A percentile compares a stretch with the other conserved stretches of the same genome.
phyloP scores from a whole-genome alignment of 2,113 vertebrate genomes.

The Phoxinus phoxinus region DNA sequence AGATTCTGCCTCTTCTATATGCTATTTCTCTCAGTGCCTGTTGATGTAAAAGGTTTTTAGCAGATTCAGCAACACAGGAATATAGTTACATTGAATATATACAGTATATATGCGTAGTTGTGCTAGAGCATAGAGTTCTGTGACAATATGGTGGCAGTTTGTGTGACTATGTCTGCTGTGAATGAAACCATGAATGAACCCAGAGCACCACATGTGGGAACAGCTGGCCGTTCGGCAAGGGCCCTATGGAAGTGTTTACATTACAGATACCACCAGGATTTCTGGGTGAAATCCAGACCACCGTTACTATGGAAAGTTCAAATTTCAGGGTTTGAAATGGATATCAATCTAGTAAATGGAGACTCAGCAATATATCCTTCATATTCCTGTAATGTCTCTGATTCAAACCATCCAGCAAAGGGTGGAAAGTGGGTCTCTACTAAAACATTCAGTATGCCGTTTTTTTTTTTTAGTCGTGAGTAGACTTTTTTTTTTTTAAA shows the following conservation, averaged over 20 bases:
- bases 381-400: slow-evolving; percentile 5
- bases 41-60: slow-evolving; percentile 48
- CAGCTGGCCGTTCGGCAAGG: slow-evolving; percentile 43
- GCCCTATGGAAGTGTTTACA: slow-evolving; percentile 71
- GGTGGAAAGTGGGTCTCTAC: slow-evolving; percentile 51
- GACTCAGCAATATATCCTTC: slow-evolving; percentile 21
- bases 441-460: slow-evolving; percentile 5
- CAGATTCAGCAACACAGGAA: slow-evolving; percentile 42
- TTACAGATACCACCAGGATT: slow-evolving; percentile 53
- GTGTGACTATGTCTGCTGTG: slow-evolving; percentile 26
- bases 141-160: slow-evolving; percentile 31
- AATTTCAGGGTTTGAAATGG: slow-evolving; percentile 34
- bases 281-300: slow-evolving; percentile 25
- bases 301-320: slow-evolving; percentile 3
- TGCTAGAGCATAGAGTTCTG: slow-evolving; percentile 48
- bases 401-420: slow-evolving; percentile 49
- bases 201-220: slow-evolving; percentile 36
- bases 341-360: slow-evolving; percentile 26
- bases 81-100: slow-evolving; percentile 50
- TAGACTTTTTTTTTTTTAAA: slow-evolving; percentile 71
- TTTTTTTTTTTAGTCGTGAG: slow-evolving; percentile 66
- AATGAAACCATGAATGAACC: slow-evolving; percentile 9
- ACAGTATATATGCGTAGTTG: slow-evolving; percentile 41
- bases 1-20: slow-evolving; percentile 42
- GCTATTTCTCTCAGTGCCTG: slow-evolving; percentile 58